Conservation (phyloP, 64 coral and sea anemone species). For the Porites australiensis region DNA sequence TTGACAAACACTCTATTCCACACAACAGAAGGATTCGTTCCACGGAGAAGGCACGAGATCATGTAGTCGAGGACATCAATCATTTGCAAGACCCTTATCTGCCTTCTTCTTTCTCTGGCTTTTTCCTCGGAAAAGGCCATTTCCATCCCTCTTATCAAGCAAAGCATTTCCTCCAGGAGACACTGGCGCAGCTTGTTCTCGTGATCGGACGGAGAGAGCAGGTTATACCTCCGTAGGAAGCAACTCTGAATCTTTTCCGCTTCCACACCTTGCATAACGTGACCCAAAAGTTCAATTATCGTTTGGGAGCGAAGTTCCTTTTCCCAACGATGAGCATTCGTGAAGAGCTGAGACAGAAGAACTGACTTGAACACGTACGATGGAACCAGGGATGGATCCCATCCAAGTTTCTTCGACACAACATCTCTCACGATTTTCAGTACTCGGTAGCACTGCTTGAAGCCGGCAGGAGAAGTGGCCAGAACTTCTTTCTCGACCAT, state of each 20-base stretch:
- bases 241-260: background rate
- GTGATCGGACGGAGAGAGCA: background rate
- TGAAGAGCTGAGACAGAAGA: conserved; percentile 14
- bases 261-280: background rate
- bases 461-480: conserved; percentile 7
- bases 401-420: background rate
- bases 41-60: background rate
- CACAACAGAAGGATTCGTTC: background rate
- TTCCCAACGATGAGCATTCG: background rate
- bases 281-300: background rate
- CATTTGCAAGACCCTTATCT: conserved; percentile 9
- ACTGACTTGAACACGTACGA: conserved; percentile 36
- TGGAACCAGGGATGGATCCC: conserved; percentile 16
- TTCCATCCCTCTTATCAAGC: background rate
- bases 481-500: conserved; percentile 46
- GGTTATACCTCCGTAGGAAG: conserved; percentile 6
- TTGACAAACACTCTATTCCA: conserved; percentile 53
- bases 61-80: conserved; percentile 24
- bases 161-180: conserved; percentile 37
- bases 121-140: background rate
- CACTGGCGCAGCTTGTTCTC: conserved; percentile 11
- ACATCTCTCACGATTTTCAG: conserved; percentile 34
- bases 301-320: background rate
- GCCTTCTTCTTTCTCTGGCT: background rate
- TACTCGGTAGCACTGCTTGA: conserved; percentile 25